These are phyloP conservation scores for Struthidea cinerea DNA, from an alignment of 2,113 vertebrate species.

Conservation along the genomic window DNA sequence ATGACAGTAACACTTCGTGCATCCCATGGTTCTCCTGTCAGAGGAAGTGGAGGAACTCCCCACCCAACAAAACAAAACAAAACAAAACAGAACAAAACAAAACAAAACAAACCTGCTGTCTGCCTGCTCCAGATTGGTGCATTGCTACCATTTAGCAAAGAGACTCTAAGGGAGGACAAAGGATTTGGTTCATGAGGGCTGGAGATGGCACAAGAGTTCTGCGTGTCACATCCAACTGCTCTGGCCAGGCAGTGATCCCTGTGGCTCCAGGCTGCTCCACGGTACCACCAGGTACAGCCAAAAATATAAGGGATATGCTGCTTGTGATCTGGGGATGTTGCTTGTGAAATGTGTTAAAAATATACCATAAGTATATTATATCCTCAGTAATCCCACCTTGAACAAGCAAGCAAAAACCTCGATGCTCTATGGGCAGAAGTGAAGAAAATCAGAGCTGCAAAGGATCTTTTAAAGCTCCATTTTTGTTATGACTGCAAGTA, in stretches of 20 bases:
- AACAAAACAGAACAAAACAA: neutral
- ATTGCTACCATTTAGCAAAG: neutral
- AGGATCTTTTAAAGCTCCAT: neutral
- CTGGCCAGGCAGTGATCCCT: neutral
- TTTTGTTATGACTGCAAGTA: neutral
- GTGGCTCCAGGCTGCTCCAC: neutral
- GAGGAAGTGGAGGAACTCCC: neutral
- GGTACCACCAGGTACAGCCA: neutral
- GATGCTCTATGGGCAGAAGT: neutral
- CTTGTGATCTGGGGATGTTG: neutral
- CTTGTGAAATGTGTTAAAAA: neutral
- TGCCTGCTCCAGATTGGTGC: fast-evolving
- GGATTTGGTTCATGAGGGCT: neutral
- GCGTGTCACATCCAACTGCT: fast-evolving
- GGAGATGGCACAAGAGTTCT: too few species aligned
- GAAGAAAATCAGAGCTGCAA: neutral
- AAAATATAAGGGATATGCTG: neutral
- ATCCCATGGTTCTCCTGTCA: neutral
- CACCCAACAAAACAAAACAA: neutral
- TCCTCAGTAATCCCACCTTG: neutral
- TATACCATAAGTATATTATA: neutral
- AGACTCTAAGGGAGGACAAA: fast-evolving
- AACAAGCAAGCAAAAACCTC: neutral
- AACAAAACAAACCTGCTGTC: neutral
- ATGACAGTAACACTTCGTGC: neutral